Evolutionary conservation across 2,888 invertebrate genomes (phyloP), one percentile per base, ranked within the genome.

Genomic region (Clanis bilineata): DNA sequence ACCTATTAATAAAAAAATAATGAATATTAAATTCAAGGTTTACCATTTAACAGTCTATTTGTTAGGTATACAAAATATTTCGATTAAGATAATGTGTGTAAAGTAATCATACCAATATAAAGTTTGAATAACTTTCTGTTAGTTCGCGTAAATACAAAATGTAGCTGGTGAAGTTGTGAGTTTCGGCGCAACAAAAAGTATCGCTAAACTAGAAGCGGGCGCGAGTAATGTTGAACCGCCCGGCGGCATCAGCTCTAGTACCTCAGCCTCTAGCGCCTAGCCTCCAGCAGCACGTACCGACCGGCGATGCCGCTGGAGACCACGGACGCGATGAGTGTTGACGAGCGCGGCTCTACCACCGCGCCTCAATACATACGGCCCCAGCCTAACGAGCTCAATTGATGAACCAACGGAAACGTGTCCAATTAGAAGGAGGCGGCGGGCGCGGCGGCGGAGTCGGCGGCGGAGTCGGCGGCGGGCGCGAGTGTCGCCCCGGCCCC

Each of bases 341-440:
- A 32, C 28, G 18, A 28, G 38, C 15, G n/a, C 71, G 79, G 74
- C 72, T 73, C 69, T 41, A 71, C 71, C 73, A 73, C 76, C 74
- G 73, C 68, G 73, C 76, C 87, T 15, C 41, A 86, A 85, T 84
- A 89, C 88, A 88, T 84, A 85, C 82, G 79, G 83, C 79, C 79
- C 79, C 79, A 77, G 77, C 85, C 83, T 89, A 91, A 91, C 90
- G 88, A 91, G 90, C 87, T 87, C 90, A 90, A 91, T 90, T 90
- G 90, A 90, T 83, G 90, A 89, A 88, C 80, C 81, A 88, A 89
- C 90, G 91, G 90, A 91, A 91, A 91, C 90, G 89, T 89, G 90
- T 88, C 90, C 91, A 91, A 91, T 91, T 90, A 91, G 89, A 86
- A 89, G 88, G 83, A 87, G 89, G 89, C 86, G 88, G 88, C 85